phyloP scores from a whole-genome alignment of 2,113 vertebrate genomes.

The Fukomys damarensis region DNA sequence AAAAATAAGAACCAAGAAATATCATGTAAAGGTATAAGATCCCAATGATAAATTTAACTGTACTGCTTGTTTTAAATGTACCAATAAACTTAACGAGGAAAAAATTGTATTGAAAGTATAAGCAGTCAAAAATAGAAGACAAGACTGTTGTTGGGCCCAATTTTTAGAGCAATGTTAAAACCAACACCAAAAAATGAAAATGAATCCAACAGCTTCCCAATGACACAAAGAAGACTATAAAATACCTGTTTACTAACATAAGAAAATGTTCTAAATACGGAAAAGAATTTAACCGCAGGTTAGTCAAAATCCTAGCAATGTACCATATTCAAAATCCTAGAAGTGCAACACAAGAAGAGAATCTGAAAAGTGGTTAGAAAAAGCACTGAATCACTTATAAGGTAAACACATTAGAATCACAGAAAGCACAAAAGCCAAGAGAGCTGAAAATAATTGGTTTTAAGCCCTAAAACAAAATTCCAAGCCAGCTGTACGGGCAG shows the following conservation, averaged over 20 bases:
- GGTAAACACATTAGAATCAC: neutral
- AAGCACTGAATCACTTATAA: neutral
- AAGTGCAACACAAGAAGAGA: neutral
- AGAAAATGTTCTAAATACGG: no score
- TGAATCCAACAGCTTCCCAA: neutral
- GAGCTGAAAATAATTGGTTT: neutral
- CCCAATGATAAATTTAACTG: no score
- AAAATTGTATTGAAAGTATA: neutral
- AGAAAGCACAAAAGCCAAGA: neutral
- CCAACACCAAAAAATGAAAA: neutral
- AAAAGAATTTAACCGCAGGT: no score
- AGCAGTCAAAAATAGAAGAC: neutral
- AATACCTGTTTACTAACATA: neutral
- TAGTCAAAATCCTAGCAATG: neutral
- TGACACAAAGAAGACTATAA: neutral
- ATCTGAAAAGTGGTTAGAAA: neutral
- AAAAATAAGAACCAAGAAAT: no score
- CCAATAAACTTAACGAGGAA: no score
- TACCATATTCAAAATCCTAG: neutral
- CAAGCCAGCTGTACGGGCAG: neutral
- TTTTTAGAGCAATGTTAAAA: neutral
- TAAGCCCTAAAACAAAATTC: neutral
- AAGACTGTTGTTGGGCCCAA: neutral
- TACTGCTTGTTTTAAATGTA: no score
- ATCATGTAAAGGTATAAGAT: no score